phyloP scores from a whole-genome alignment of 1,140 invertebrate genomes.

The Campodea augens region DNA sequence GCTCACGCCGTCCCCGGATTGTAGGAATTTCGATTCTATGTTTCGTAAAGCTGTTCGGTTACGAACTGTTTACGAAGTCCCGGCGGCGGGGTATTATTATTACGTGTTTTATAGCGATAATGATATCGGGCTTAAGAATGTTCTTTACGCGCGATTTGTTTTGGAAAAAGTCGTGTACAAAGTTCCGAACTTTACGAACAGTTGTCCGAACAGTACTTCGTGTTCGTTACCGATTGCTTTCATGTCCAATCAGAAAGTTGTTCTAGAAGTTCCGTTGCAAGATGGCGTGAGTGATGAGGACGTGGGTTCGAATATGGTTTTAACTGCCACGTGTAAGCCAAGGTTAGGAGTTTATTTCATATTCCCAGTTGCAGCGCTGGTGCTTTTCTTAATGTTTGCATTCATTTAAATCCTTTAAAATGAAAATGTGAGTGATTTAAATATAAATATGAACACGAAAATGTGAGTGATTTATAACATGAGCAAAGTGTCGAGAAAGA shows the following conservation, averaged over 20 bases:
- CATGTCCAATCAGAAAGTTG: conserved; percentile 48
- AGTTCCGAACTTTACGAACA: conserved; percentile 46
- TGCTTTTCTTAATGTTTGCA: conserved; percentile 52
- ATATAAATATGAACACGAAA: too few species aligned
- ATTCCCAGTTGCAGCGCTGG: conserved; percentile 50
- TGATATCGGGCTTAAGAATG: conserved; percentile 50
- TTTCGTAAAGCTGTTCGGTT: conserved; percentile 36
- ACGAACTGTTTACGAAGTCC: conserved; percentile 41
- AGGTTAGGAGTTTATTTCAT: conserved; percentile 52
- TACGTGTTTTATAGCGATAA: conserved; percentile 74
- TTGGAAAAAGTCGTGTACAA: conserved; percentile 63
- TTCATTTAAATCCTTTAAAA: conserved; percentile 39
- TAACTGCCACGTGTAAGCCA: conserved; percentile 53
- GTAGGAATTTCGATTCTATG: conserved; percentile 42
- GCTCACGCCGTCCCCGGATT: conserved; percentile 41
- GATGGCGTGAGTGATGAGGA: conserved; percentile 54
- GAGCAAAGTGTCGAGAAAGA: too few species aligned
- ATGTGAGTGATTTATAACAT: too few species aligned
- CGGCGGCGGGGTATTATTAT: conserved; percentile 58
- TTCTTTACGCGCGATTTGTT: conserved; percentile 62
- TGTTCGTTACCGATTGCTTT: conserved; percentile 48
- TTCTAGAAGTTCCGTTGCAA: conserved; percentile 57
- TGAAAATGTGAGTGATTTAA: too few species aligned
- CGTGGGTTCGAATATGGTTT: conserved; percentile 34
- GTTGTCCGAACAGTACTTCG: conserved; percentile 51